phyloP scores from a whole-genome alignment of 2,113 vertebrate species.

The Aythya baeri region DNA sequence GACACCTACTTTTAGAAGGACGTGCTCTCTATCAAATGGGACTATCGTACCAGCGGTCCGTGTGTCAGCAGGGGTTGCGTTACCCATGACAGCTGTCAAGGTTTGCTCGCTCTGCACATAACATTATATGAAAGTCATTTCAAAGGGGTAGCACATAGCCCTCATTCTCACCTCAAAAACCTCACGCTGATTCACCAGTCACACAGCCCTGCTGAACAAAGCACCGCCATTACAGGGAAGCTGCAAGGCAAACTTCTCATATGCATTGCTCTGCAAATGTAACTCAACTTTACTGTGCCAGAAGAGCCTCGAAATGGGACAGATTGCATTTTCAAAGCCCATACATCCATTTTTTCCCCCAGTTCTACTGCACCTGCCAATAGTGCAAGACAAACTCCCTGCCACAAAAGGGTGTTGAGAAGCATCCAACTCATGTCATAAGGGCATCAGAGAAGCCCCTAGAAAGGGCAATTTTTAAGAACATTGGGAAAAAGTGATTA shows the following conservation, averaged over 20 bases:
- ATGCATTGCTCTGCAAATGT: accelerated
- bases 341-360: background rate
- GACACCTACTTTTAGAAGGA: background rate
- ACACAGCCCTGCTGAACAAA: background rate
- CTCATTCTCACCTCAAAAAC: background rate
- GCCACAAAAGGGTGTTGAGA: background rate
- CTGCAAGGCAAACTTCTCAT: background rate
- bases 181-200: background rate
- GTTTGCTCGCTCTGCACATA: background rate
- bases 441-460: accelerated
- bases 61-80: background rate
- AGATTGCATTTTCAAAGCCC: background rate
- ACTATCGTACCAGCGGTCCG: too few species aligned
- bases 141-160: background rate
- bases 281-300: background rate
- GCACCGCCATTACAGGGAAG: background rate
- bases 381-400: background rate
- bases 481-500: background rate
- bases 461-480: background rate
- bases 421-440: background rate
- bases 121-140: background rate
- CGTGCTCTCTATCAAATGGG: background rate
- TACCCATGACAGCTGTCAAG: background rate
- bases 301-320: background rate
- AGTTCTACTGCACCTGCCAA: background rate